Conservation (phyloP, 2,113 vertebrate species). For the Leptodactylus fuscus region DNA sequence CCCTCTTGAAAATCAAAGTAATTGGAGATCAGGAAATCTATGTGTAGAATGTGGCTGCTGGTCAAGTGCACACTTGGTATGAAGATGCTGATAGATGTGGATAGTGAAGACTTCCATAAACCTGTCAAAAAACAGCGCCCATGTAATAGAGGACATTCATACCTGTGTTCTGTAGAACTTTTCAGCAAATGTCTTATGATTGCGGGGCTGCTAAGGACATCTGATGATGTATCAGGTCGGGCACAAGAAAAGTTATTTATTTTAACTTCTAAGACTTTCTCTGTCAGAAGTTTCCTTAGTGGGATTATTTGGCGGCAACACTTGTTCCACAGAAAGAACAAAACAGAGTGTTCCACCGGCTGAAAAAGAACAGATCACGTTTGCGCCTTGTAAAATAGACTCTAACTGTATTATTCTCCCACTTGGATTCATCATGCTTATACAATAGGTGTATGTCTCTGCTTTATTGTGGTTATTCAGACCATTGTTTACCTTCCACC, state of each 20-base stretch:
- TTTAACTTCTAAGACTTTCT: neutral
- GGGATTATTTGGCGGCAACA: neutral
- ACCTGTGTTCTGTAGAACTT: neutral
- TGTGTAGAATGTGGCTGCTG: conserved; percentile 7
- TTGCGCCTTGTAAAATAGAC: conserved; percentile 2
- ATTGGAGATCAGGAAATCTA: conserved; percentile 12
- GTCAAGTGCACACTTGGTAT: neutral
- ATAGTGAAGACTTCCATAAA: conserved; percentile 9
- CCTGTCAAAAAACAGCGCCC: neutral
- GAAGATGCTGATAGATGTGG: neutral
- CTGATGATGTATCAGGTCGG: neutral
- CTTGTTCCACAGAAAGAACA: neutral
- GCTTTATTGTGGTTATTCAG: neutral
- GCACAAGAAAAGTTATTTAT: neutral
- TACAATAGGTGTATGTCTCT: too few relatives aligned
- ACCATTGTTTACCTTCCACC: too few relatives aligned
- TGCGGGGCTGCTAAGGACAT: neutral
- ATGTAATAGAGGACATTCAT: neutral
- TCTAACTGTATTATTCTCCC: neutral
- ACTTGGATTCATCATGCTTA: neutral
- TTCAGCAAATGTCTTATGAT: too few relatives aligned
- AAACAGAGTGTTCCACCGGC: conserved; percentile 10
- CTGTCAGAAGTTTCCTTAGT: conserved; percentile 35
- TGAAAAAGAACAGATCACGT: conserved; percentile 44
- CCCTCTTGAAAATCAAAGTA: conserved; percentile 15